These are phyloP conservation scores for Pristionchus arcanus DNA, from an alignment of 2,888 invertebrate genomes.

Conservation along the genomic window DNA sequence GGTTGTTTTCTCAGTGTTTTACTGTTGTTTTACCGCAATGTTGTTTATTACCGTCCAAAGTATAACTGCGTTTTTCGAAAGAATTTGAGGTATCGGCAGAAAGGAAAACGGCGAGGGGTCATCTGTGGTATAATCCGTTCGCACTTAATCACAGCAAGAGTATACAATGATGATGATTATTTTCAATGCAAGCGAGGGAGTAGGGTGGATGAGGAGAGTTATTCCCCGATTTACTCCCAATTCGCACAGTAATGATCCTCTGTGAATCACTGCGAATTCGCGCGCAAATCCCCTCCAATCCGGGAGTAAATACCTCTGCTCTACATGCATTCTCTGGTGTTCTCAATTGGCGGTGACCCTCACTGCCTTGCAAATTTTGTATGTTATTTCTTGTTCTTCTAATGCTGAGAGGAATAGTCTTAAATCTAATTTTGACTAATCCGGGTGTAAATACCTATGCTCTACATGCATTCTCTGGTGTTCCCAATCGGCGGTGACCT, in stretches of 20 bases:
- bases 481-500: too few species aligned
- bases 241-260: constrained; percentile 2
- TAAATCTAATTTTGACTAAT: too few species aligned
- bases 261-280: not conserved
- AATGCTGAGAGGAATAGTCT: too few species aligned
- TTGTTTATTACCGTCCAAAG: not conserved
- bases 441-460: constrained; percentile 12
- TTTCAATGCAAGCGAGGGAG: too few species aligned
- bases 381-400: not conserved
- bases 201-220: not conserved
- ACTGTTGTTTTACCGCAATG: not conserved
- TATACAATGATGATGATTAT: too few species aligned
- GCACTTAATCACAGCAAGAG: too few species aligned
- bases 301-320: constrained; percentile 25
- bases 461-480: not conserved
- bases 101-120: too few species aligned
- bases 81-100: too few species aligned
- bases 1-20: not conserved
- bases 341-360: not conserved
- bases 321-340: not conserved
- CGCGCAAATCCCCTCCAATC: not conserved
- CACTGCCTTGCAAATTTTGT: too few species aligned
- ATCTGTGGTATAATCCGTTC: too few species aligned
- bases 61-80: not conserved
- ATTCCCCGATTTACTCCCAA: constrained; percentile 1